Percentiles rank a stretch among this genome's conserved stretches.
These are phyloP conservation scores for Lithophane ornitopus DNA, from an alignment of 2,888 invertebrate species.

Conservation along the genomic window DNA sequence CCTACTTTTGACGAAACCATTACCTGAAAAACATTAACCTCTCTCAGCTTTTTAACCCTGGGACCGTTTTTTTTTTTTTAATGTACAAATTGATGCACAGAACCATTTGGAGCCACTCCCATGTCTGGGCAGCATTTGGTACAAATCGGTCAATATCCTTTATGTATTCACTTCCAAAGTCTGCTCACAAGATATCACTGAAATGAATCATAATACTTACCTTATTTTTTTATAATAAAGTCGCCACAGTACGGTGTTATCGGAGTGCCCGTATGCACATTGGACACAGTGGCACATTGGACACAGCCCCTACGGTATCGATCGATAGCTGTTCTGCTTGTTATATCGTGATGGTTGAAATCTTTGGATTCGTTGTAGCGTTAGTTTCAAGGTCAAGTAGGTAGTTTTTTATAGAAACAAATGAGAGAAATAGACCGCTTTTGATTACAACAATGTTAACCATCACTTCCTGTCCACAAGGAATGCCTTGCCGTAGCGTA, in stretches of 20 bases:
- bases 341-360: conserved; percentile 39
- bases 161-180: neutral
- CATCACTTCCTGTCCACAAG: neutral
- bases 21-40: no score
- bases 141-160: no score
- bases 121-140: no score
- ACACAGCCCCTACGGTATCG: conserved; percentile 44
- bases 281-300: conserved; percentile 67
- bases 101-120: no score
- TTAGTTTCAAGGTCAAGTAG: conserved; percentile 6
- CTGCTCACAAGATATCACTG: conserved; percentile 9
- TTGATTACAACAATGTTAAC: neutral
- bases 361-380: conserved; percentile 36
- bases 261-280: conserved; percentile 60
- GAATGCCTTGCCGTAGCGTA: neutral
- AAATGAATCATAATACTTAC: conserved; percentile 29
- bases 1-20: neutral
- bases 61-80: no score
- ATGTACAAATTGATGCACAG: no score
- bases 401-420: neutral
- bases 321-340: conserved; percentile 29
- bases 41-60: no score
- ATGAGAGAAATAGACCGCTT: neutral
- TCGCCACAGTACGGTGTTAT: conserved; percentile 52
- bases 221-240: conserved; percentile 24